Conservation (phyloP, 2,888 invertebrate genomes). For the Amphimallon solstitiale region DNA sequence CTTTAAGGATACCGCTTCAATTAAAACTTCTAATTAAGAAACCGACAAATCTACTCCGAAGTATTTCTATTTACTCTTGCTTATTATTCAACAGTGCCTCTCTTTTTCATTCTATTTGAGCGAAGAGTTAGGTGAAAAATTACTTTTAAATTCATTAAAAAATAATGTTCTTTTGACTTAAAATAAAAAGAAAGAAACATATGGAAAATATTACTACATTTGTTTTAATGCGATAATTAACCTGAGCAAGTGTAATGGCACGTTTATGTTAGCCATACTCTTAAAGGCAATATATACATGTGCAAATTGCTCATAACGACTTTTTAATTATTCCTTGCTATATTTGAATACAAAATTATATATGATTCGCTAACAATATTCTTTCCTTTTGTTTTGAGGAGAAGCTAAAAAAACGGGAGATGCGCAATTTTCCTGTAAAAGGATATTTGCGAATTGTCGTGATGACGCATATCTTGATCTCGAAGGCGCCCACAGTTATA, state of each 20-base stretch:
- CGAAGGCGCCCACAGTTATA: conserved; percentile 46
- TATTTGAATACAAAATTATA: conserved; percentile 30
- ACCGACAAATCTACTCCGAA: too few species aligned
- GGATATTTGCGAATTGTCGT: conserved; percentile 33
- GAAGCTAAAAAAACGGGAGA: conserved; percentile 10
- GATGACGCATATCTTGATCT: conserved; percentile 45
- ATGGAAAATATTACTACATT: not conserved
- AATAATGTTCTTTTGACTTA: too few species aligned
- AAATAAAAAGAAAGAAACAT: too few species aligned
- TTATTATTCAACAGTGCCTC: too few species aligned
- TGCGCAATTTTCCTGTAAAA: conserved; percentile 40
- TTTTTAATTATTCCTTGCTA: conserved; percentile 33
- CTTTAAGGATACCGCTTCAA: too few species aligned
- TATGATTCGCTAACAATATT: conserved; percentile 28
- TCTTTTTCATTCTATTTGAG: too few species aligned
- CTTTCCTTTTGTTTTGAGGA: not conserved
- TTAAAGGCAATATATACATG: not conserved
- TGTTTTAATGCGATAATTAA: conserved; percentile 7
- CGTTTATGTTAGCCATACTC: not conserved
- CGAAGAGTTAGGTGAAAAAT: too few species aligned
- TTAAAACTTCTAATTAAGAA: too few species aligned
- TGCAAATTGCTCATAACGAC: not conserved
- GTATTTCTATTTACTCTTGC: too few species aligned
- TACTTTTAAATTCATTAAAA: too few species aligned
- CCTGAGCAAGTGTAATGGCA: not conserved